These are phyloP conservation scores for Pocota personata DNA, from an alignment of 2,888 invertebrate species.

Conservation along the genomic window DNA sequence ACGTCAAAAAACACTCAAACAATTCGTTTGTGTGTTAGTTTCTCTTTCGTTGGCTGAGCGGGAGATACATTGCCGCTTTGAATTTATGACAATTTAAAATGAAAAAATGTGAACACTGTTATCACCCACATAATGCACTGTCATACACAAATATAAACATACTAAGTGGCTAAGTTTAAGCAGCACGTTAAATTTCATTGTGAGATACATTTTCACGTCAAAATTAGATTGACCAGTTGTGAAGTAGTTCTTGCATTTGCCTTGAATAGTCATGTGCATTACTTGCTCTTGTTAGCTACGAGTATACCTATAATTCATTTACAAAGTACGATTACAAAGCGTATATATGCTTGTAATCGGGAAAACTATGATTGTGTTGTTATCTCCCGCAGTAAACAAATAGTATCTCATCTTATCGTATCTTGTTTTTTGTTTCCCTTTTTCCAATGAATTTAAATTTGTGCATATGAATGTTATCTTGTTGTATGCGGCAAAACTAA, in stretches of 20 bases:
- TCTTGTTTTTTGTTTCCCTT: constrained; percentile 23
- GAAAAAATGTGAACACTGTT: not conserved
- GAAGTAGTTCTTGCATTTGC: not conserved
- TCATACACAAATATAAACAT: not conserved
- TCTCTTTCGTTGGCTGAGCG: not conserved
- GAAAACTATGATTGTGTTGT: constrained; percentile 14
- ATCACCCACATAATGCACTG: not conserved
- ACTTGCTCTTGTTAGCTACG: not conserved
- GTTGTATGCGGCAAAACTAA: not conserved
- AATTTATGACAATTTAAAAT: not conserved
- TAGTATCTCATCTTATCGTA: constrained; percentile 53
- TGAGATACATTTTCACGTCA: not conserved
- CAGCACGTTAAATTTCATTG: not conserved
- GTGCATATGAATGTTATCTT: constrained; percentile 10
- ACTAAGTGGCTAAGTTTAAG: not conserved
- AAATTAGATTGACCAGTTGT: not conserved
- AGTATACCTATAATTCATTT: not conserved
- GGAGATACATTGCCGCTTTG: not conserved
- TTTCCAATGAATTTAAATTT: constrained; percentile 5
- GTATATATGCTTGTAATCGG: not conserved
- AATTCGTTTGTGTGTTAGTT: not conserved
- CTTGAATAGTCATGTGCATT: not conserved
- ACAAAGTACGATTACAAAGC: not conserved
- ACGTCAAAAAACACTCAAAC: not conserved
- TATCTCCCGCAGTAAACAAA: constrained; percentile 42